A percentile compares a stretch with the other conserved stretches of the same genome.
Conservation (phyloP, 1,140 invertebrate species). For the Zaprionus nigranus region DNA sequence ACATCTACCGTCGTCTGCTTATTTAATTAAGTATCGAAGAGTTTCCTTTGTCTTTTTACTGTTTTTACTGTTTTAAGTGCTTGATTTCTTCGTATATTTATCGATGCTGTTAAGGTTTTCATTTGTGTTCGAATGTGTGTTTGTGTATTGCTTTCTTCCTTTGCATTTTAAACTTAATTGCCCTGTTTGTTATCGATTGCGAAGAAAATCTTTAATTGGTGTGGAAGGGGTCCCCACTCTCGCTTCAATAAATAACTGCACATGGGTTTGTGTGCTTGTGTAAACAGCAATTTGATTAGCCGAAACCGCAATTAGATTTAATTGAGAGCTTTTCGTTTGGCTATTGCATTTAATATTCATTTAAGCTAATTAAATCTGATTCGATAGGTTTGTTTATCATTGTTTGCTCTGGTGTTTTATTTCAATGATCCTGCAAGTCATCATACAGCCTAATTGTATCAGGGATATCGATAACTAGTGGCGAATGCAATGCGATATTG, state of each 20-base stretch:
- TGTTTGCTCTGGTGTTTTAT: background rate
- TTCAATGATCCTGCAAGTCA: background rate
- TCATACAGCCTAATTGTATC: too few species aligned
- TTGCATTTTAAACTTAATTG: conserved; percentile 40
- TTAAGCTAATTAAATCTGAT: background rate
- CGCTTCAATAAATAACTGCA: background rate
- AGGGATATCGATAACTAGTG: background rate
- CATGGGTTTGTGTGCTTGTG: background rate
- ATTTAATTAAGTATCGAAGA: conserved; percentile 47
- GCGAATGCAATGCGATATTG: too few species aligned
- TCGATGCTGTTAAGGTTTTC: conserved; percentile 22
- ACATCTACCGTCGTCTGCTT: conserved; percentile 6
- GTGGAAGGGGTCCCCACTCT: background rate
- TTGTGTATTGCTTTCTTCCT: conserved; percentile 19
- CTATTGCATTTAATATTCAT: background rate
- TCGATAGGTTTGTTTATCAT: background rate
- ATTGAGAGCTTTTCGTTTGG: background rate
- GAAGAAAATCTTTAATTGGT: background rate
- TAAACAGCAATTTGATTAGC: conserved; percentile 5
- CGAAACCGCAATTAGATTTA: conserved; percentile 4
- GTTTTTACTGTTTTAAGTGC: conserved; percentile 20
- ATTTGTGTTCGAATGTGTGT: conserved; percentile 33
- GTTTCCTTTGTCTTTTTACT: conserved; percentile 24
- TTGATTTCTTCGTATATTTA: conserved; percentile 4
- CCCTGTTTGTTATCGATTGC: conserved; percentile 1